Conservation (phyloP, 1,140 invertebrate genomes). For the Pararge aegeria region DNA sequence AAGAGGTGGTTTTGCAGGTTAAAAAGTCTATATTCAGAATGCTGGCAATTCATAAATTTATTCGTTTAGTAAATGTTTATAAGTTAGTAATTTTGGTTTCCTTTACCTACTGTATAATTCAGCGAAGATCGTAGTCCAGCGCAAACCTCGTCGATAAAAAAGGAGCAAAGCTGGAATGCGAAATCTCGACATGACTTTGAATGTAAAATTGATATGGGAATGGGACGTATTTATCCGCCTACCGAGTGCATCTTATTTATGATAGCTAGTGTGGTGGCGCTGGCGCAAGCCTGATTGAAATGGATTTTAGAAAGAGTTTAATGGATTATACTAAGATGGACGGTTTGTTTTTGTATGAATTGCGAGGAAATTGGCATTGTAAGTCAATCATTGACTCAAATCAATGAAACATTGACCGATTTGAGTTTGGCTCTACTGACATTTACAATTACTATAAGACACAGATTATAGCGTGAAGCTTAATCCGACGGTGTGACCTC, state of each 20-base stretch:
- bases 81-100: too few species aligned
- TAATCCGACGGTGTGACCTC: too few species aligned
- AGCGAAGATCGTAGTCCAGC: not conserved
- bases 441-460: too few species aligned
- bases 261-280: constrained; percentile 11
- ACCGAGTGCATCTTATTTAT: constrained; percentile 23
- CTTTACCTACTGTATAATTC: too few species aligned
- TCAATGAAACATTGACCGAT: too few species aligned
- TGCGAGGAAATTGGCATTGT: not conserved
- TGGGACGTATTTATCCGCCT: constrained; percentile 14
- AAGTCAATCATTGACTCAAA: not conserved
- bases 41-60: too few species aligned
- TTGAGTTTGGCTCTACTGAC: too few species aligned
- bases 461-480: too few species aligned
- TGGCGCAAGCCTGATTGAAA: not conserved
- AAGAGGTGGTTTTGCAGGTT: too few species aligned
- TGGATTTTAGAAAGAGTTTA: not conserved
- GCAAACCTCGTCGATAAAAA: not conserved
- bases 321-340: not conserved
- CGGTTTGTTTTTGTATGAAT: not conserved
- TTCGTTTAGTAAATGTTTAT: too few species aligned
- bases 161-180: not conserved
- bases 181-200: constrained; percentile 7
- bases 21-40: too few species aligned
- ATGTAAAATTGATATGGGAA: constrained; percentile 20